phyloP scores from a whole-genome alignment of 2,113 vertebrate genomes.

The Vombatus ursinus region DNA sequence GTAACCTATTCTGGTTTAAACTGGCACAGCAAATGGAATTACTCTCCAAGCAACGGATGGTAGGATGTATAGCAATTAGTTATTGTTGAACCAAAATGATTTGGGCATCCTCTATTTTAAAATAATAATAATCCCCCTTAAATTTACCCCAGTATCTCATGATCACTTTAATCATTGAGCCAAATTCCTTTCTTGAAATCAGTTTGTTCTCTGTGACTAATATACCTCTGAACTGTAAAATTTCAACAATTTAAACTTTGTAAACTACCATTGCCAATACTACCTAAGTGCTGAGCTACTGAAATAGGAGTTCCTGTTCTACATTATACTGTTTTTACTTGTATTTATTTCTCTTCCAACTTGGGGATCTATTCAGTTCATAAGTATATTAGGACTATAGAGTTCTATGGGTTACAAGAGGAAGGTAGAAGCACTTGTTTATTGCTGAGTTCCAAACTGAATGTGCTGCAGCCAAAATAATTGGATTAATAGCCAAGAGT shows the following conservation, averaged over 20 bases:
- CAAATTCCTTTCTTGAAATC: conserved; percentile 34
- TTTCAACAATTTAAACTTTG: background rate
- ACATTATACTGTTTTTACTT: background rate
- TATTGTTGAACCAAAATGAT: background rate
- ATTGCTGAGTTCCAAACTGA: conserved; percentile 70
- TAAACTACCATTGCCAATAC: background rate
- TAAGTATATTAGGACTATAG: background rate
- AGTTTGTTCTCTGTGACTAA: background rate
- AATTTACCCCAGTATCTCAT: conserved; percentile 8
- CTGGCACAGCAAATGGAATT: conserved; percentile 16
- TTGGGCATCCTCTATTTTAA: conserved; percentile 20
- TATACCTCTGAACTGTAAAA: background rate
- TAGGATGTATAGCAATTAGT: background rate
- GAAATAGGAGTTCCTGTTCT: background rate
- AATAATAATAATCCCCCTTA: conserved; percentile 11
- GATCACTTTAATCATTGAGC: conserved; percentile 28
- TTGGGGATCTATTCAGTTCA: background rate
- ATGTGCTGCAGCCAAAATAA: conserved; percentile 66
- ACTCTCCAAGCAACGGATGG: background rate
- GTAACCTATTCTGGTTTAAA: conserved; percentile 18
- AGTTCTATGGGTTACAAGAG: conserved; percentile 7
- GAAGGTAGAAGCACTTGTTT: conserved; percentile 53
- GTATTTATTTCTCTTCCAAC: background rate
- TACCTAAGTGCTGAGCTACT: background rate
- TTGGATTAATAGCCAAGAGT: conserved; percentile 65